phyloP scores from a whole-genome alignment of 2,888 invertebrate species.

The Ceriagrion tenellum region DNA sequence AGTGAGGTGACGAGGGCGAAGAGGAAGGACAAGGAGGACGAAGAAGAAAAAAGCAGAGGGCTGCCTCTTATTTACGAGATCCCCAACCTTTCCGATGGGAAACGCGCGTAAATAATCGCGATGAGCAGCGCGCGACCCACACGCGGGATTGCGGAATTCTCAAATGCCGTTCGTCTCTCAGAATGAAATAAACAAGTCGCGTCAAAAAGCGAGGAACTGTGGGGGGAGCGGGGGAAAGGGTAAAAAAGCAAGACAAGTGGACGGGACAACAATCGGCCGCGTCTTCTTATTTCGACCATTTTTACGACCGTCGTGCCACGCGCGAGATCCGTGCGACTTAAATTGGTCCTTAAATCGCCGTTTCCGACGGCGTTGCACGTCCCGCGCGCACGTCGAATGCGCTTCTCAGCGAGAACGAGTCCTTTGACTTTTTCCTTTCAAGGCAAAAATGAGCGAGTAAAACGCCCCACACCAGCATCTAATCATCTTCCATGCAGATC shows the following conservation, averaged over 20 bases:
- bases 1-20: neutral
- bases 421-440: too few species aligned
- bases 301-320: neutral
- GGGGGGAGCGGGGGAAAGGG: neutral
- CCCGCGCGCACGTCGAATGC: too few species aligned
- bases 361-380: neutral
- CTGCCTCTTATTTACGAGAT: neutral
- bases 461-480: too few species aligned
- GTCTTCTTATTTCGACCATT: neutral
- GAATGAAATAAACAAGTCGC: neutral
- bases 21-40: neutral
- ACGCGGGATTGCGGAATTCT: constrained; percentile 18
- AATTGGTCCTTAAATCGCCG: neutral
- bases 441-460: too few species aligned
- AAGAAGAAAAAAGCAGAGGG: neutral
- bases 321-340: neutral
- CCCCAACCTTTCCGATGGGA: neutral
- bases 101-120: neutral
- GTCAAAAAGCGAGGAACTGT: neutral
- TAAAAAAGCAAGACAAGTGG: neutral
- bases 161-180: neutral
- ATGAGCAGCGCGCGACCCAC: neutral
- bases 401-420: neutral
- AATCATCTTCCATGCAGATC: too few species aligned
- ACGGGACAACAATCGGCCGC: neutral